Base-by-base conservation (phyloP, 1,140 invertebrate species). In the Drosophila oshimai region DNA sequence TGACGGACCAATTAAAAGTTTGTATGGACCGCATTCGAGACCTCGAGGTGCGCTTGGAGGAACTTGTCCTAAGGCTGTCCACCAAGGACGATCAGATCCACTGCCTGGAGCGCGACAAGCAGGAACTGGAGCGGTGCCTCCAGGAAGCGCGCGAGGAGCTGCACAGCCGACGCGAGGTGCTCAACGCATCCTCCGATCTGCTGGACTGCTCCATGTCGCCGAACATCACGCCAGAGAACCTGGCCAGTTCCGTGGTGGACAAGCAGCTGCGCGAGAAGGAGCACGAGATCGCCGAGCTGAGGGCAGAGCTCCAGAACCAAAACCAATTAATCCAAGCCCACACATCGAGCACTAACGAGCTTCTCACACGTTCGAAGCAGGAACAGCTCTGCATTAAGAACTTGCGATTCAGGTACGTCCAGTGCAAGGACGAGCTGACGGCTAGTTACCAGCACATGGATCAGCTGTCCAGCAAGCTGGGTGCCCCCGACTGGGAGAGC, bases 241-340 rank as follows among this genome's bases (percentile, higher is more conserved):
- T 91, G 10, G 90, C 61, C 6, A 55, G 49, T 36, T 79, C 79
- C 0, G 89, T 91, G 1, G 50, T 91, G 7, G 90, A 91, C 37
- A 76, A 89, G 2, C 86, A 89, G 18, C 46, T 91, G 36, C 76
- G 84, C 3, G 90, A 91, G 31, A 89, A 87, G 36, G 83, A 91
- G 42, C 69, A 60, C 4, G 87, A 91, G 71, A 90, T 90, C 37
- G n/a, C 44, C 1, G 15, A 55, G 34, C 20, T 91, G 15, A 64
- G 47, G 7, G 51, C 73, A n/a, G 41, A 74, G 42, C 28, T 62
- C 0, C 53, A 20, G 9, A 9, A 34, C 9, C 9, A 26, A 0
- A 34, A 12, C 37, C 7, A n/a, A 2, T 15, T 4, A 1, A 2
- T 26, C n/a, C 22, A 2, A 26, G 12, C 3, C 26, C 0, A 26